Conservation (phyloP, 2,797 vertebrate species). For the Leucoraja ocellata region DNA sequence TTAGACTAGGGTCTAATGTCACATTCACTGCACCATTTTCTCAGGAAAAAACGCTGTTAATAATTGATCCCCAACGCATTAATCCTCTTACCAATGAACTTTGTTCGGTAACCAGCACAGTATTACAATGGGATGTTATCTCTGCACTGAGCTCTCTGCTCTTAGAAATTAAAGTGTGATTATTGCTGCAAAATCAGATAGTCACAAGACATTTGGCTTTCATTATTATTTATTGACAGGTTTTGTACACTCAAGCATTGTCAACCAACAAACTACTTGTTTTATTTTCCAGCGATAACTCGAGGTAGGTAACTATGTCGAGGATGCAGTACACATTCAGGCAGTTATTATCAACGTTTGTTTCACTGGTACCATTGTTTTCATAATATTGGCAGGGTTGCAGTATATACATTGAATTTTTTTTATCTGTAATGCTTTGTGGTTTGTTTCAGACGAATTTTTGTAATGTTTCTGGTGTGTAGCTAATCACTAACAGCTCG, state of each 20-base stretch:
- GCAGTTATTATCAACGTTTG: not conserved
- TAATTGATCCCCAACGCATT: not conserved
- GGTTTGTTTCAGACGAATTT: not conserved
- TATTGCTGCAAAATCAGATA: not conserved
- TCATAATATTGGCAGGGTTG: not conserved
- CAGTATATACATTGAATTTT: not conserved
- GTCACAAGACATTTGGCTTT: not conserved
- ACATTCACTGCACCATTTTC: not conserved
- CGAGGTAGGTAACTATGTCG: not conserved
- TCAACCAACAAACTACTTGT: not conserved
- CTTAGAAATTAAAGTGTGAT: not conserved
- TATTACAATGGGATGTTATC: not conserved
- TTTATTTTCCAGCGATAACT: not conserved
- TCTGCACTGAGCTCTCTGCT: not conserved
- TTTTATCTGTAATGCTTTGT: not conserved
- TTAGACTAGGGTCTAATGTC: not conserved
- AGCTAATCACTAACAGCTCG: not conserved
- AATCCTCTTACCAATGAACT: not conserved
- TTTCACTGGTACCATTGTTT: not conserved
- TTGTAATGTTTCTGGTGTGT: not conserved
- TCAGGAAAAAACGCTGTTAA: slow-evolving; percentile 16
- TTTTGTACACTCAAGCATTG: not conserved
- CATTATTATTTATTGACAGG: not conserved
- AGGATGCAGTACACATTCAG: not conserved
- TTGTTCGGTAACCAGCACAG: not conserved